A percentile compares a stretch with the other conserved stretches of the same genome.
Evolutionary conservation across 2,888 invertebrate species (phyloP).

Genomic region (Frankliniella fusca): DNA sequence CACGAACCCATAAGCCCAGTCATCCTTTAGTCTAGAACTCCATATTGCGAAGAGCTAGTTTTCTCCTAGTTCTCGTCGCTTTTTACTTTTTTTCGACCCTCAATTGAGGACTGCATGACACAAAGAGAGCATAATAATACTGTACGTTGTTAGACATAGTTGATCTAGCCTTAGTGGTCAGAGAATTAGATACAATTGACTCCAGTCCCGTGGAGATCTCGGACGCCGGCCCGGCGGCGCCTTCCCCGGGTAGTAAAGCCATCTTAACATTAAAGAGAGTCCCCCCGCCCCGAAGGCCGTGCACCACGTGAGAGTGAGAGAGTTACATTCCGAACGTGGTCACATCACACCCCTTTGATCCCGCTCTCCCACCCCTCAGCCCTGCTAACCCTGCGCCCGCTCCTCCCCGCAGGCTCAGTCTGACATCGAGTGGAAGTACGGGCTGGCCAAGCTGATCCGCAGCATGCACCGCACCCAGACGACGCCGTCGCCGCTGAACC

Average conservation of each 20-base stretch:
- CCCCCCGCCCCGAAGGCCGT: no score
- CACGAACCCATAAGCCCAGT: no score
- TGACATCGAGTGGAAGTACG: slow-evolving; percentile 99
- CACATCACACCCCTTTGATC: no score
- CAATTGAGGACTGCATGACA: not conserved
- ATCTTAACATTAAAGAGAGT: no score
- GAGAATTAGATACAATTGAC: not conserved
- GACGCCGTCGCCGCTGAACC: slow-evolving; percentile 95
- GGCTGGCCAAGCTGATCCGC: slow-evolving; percentile 93
- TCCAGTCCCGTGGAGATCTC: no score
- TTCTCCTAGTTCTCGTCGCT: not conserved
- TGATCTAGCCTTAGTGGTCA: not conserved
- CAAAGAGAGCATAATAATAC: slow-evolving; percentile 10
- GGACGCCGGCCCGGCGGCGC: no score
- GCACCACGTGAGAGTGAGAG: no score
- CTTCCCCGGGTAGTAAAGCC: no score
- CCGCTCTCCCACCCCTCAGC: no score
- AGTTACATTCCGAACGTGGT: no score
- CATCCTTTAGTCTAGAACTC: no score
- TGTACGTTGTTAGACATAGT: not conserved
- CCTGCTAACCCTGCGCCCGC: no score
- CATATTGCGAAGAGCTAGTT: not conserved
- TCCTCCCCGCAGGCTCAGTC: slow-evolving; percentile 80
- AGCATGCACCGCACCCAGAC: slow-evolving; percentile 98
- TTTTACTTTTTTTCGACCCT: not conserved